These are phyloP conservation scores for Euglossa dilemma DNA, from an alignment of 1,140 invertebrate species.

Conservation along the genomic window DNA sequence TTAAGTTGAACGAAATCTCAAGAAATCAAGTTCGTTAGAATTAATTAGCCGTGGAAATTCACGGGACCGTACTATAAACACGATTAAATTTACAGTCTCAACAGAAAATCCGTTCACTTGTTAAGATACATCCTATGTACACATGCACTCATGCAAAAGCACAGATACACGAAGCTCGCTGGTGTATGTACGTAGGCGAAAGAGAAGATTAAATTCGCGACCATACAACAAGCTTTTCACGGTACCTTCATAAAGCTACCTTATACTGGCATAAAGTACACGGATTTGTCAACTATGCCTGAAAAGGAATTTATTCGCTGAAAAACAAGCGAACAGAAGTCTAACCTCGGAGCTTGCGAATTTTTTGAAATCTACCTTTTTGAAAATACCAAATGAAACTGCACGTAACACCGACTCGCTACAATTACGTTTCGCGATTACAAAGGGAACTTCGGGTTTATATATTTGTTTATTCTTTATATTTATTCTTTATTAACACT, in stretches of 20 bases:
- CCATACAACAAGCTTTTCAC: neutral
- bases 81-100: neutral
- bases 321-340: neutral
- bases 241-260: slow-evolving; percentile 1
- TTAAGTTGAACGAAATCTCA: no score
- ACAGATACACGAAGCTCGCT: neutral
- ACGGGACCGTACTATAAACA: neutral
- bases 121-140: neutral
- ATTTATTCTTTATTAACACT: no score
- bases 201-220: slow-evolving; percentile 14
- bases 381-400: no score
- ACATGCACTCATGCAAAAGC: neutral
- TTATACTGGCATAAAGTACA: neutral
- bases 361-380: neutral
- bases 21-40: neutral
- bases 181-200: neutral
- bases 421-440: neutral
- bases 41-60: neutral
- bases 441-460: neutral
- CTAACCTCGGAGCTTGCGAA: neutral
- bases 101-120: neutral
- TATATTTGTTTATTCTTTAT: neutral
- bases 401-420: neutral
- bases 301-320: neutral
- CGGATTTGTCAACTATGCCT: neutral